Percentiles rank a stretch among this genome's conserved stretches.
Conservation (phyloP, 2,888 invertebrate species). For the Melipona beecheii region DNA sequence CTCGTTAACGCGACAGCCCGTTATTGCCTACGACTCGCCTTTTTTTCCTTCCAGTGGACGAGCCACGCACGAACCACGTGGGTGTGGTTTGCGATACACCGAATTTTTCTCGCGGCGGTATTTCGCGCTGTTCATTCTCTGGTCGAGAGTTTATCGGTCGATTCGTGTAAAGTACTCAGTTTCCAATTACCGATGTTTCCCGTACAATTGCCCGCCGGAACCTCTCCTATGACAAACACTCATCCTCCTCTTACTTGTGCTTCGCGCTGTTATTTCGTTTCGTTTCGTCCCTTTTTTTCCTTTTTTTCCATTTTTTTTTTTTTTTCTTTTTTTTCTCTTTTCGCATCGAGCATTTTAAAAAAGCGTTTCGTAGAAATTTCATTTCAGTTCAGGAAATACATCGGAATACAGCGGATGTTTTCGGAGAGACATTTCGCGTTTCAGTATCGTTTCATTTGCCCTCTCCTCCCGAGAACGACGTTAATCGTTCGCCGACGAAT, state of each 20-base stretch:
- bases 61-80: neutral
- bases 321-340: no score
- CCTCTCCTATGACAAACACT: neutral
- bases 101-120: slow-evolving; percentile 2
- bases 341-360: neutral
- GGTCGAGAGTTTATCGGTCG: neutral
- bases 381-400: neutral
- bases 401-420: neutral
- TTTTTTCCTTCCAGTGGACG: slow-evolving; percentile 23
- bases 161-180: neutral
- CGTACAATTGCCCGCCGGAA: neutral
- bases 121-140: neutral
- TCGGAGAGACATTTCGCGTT: neutral
- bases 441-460: neutral
- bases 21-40: slow-evolving; percentile 56
- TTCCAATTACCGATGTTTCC: neutral
- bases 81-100: slow-evolving; percentile 2
- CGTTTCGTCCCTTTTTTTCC: no score
- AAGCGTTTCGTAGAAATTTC: neutral
- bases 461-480: neutral
- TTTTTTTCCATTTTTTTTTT: no score
- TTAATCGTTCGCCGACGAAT: neutral
- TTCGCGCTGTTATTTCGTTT: neutral
- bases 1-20: slow-evolving; percentile 59
- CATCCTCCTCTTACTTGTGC: no score